These are phyloP conservation scores for Phortica variegata DNA, from an alignment of 1,140 invertebrate genomes.

Conservation along the genomic window DNA sequence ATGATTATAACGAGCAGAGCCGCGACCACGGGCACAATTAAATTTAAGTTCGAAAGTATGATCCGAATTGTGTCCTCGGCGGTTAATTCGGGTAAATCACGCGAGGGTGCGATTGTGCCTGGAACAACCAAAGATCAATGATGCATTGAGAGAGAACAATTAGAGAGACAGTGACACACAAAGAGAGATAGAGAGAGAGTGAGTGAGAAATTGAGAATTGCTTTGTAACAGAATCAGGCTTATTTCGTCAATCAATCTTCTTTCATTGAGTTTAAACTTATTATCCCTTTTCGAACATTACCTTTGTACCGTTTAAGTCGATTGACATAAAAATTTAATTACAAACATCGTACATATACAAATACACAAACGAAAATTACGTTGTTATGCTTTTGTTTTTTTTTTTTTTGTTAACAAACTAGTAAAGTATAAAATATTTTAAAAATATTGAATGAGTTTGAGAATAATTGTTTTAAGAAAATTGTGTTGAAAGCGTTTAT, in stretches of 20 bases:
- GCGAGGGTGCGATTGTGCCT: conserved; percentile 91
- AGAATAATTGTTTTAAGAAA: too few relatives aligned
- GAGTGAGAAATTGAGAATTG: conserved; percentile 3
- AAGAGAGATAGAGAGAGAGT: conserved; percentile 4
- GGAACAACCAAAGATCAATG: conserved; percentile 61
- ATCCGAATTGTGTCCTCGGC: conserved; percentile 79
- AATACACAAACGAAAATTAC: too few relatives aligned
- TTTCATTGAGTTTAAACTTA: not conserved
- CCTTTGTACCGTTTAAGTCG: conserved; percentile 14
- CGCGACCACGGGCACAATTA: conserved; percentile 90
- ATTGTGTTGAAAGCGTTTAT: too few relatives aligned
- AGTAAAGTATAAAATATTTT: too few relatives aligned
- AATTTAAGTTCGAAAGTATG: conserved; percentile 83
- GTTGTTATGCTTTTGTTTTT: not conserved
- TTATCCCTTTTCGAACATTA: conserved; percentile 18
- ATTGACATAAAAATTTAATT: not conserved
- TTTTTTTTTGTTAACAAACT: conserved; percentile 14
- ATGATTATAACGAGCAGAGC: conserved; percentile 88
- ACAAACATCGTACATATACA: too few relatives aligned
- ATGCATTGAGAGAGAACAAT: conserved; percentile 8
- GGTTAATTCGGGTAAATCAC: conserved; percentile 76
- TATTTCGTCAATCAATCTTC: too few relatives aligned
- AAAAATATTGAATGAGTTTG: too few relatives aligned
- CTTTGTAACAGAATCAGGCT: too few relatives aligned
- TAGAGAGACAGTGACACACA: conserved; percentile 7